Conservation (phyloP, 2,113 vertebrate species). For the Colossoma macropomum region DNA sequence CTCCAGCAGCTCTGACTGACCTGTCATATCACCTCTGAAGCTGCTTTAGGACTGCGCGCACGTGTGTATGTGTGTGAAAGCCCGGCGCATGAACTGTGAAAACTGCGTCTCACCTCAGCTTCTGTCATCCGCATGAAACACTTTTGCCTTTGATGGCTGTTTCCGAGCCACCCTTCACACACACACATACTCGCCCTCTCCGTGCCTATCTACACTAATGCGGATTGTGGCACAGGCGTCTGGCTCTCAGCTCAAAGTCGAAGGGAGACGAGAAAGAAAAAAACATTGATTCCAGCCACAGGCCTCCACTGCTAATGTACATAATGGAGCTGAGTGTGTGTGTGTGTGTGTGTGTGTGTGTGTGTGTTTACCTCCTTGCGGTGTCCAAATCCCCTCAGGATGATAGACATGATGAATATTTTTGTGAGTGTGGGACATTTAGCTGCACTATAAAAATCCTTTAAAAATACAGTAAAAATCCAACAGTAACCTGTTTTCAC, state of each 20-base stretch:
- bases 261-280: no score
- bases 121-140: conserved; percentile 61
- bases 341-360: no score
- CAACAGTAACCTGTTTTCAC: no score
- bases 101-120: conserved; percentile 52
- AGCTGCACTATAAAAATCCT: no score
- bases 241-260: not conserved
- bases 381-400: no score
- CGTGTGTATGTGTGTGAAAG: conserved; percentile 13
- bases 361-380: no score
- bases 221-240: not conserved
- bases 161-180: conserved; percentile 40
- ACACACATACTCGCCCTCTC: not conserved
- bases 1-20: not conserved
- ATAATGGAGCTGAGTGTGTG: no score
- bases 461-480: no score
- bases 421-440: no score
- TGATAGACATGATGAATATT: no score
- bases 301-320: no score
- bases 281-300: no score
- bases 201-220: not conserved
- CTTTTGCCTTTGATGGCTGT: conserved; percentile 58
- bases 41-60: not conserved
- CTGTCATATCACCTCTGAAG: conserved; percentile 5
- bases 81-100: conserved; percentile 6